A percentile compares a stretch with the other conserved stretches of the same genome.
Conservation (phyloP, 1,140 invertebrate genomes). For the Andricus grossulariae region DNA sequence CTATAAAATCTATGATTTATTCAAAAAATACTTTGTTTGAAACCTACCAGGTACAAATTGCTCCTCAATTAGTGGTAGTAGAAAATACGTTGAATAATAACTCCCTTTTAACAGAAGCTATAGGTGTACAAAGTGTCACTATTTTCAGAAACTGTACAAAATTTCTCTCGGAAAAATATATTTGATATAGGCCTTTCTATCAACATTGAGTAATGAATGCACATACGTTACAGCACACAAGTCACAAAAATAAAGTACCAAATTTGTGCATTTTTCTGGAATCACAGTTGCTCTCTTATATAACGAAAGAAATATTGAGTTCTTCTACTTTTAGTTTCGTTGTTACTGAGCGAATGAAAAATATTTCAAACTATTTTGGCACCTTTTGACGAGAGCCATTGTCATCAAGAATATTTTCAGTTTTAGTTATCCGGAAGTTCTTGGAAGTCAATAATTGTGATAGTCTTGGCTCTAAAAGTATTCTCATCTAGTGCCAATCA, state of each 20-base stretch:
- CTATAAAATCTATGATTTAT: neutral
- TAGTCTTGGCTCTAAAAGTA: neutral
- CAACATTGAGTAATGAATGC: neutral
- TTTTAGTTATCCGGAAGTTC: neutral
- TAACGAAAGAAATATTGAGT: neutral
- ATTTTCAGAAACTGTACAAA: neutral
- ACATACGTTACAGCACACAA: slow-evolving; percentile 1
- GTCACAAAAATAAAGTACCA: slow-evolving; percentile 7
- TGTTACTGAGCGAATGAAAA: neutral
- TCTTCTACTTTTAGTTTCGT: slow-evolving; percentile 2
- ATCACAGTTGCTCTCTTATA: slow-evolving; percentile 15
- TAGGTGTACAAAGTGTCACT: neutral
- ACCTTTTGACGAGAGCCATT: slow-evolving; percentile 9
- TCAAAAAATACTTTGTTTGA: neutral
- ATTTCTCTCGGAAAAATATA: slow-evolving; percentile 7
- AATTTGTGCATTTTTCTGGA: slow-evolving; percentile 13
- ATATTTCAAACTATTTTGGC: slow-evolving; percentile 21
- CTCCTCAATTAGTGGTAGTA: slow-evolving; percentile 6
- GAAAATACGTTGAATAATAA: neutral
- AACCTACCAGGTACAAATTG: slow-evolving; percentile 10
- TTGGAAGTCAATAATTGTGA: slow-evolving; percentile 11
- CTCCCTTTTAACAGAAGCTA: neutral
- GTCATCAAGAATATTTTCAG: neutral
- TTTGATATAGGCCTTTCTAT: slow-evolving; percentile 19
- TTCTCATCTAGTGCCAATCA: neutral